phyloP scores from a whole-genome alignment of 1,140 invertebrate genomes.

The Solen grandis region DNA sequence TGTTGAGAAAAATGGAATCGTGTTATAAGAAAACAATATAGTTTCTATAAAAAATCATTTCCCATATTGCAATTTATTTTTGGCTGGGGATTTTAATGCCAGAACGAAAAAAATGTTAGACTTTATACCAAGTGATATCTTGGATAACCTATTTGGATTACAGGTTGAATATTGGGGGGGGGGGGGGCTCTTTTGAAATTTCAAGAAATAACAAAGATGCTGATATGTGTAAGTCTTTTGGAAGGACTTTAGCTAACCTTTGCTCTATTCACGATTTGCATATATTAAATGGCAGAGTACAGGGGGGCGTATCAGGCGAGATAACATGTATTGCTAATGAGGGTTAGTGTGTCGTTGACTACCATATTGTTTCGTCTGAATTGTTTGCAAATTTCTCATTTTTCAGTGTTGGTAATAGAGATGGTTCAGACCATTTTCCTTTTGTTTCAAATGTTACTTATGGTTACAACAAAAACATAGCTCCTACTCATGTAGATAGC shows the following conservation, averaged over 20 bases:
- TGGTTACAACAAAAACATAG: too few species aligned
- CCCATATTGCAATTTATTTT: not conserved
- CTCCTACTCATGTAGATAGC: too few species aligned
- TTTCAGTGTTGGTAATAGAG: not conserved
- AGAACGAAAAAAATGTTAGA: conserved; percentile 12
- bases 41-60: not conserved
- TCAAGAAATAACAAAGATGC: too few species aligned
- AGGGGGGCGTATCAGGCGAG: not conserved
- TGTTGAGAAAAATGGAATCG: not conserved
- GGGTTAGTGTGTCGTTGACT: too few species aligned
- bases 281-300: too few species aligned
- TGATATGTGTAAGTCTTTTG: not conserved
- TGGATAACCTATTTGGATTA: not conserved
- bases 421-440: not conserved
- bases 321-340: not conserved
- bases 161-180: conserved; percentile 20
- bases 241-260: not conserved
- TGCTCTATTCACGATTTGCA: conserved; percentile 5
- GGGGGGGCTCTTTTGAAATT: not conserved
- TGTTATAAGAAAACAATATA: conserved; percentile 5
- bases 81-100: conserved; percentile 13
- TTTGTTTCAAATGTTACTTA: too few species aligned
- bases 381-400: not conserved
- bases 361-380: too few species aligned
- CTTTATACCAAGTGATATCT: conserved; percentile 2